Conservation (phyloP, 2,888 invertebrate species). For the Cheilosia scutellata region DNA sequence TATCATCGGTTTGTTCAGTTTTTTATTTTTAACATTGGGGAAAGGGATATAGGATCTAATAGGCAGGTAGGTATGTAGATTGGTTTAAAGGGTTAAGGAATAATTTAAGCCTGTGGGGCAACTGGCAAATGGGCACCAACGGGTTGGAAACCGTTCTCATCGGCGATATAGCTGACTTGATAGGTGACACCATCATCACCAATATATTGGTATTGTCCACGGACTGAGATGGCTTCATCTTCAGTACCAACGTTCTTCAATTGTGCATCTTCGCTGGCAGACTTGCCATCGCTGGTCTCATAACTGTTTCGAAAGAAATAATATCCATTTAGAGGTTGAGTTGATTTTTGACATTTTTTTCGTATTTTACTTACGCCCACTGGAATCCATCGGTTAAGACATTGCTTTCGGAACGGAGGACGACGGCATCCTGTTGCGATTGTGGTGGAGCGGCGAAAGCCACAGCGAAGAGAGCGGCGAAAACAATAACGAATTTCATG, state of each 20-base stretch:
- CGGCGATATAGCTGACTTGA: slow-evolving; percentile 83
- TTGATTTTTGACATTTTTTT: background rate
- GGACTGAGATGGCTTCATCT: slow-evolving; percentile 83
- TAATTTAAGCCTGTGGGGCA: slow-evolving; percentile 36
- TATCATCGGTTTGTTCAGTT: slow-evolving; percentile 29
- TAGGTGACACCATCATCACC: slow-evolving; percentile 85
- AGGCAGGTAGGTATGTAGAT: slow-evolving; percentile 41
- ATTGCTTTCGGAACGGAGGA: slow-evolving; percentile 87
- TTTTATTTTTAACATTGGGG: slow-evolving; percentile 30
- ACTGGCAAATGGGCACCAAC: slow-evolving; percentile 83
- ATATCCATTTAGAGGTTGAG: background rate
- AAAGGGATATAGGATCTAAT: slow-evolving; percentile 31
- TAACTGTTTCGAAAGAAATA: slow-evolving; percentile 82
- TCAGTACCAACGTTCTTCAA: slow-evolving; percentile 85
- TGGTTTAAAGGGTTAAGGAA: background rate
- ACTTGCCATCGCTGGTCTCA: slow-evolving; percentile 86
- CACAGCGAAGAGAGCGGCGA: slow-evolving; percentile 79
- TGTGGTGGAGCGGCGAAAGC: slow-evolving; percentile 81
- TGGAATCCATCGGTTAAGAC: slow-evolving; percentile 57
- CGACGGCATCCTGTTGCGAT: slow-evolving; percentile 85
- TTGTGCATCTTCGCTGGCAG: slow-evolving; percentile 84
- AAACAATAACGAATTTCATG: slow-evolving; percentile 80
- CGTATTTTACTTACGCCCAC: slow-evolving; percentile 59
- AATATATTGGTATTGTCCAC: slow-evolving; percentile 84
- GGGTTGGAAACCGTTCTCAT: slow-evolving; percentile 81